Evolutionary conservation across 2,797 vertebrate genomes (phyloP).

Genomic region (Fistularia tabacaria): DNA sequence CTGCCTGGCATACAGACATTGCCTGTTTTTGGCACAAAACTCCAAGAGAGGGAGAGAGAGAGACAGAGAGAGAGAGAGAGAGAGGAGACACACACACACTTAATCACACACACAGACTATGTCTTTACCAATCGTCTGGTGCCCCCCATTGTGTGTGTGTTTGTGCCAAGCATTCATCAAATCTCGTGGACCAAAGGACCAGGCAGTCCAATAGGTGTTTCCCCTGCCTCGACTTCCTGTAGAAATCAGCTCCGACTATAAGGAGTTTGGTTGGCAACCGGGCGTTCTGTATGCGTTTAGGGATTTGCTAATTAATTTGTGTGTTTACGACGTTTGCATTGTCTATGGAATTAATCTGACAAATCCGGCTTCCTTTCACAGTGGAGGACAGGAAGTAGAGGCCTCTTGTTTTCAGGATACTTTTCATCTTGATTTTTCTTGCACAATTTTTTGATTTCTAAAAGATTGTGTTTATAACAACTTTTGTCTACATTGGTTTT

Average conservation of each 20-base stretch:
- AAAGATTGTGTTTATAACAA: no score
- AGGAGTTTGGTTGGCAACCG: conserved; percentile 54
- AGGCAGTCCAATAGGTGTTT: conserved; percentile 69
- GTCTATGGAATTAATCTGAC: conserved; percentile 38
- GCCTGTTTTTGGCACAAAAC: conserved; percentile 77
- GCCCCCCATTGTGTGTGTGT: conserved; percentile 57
- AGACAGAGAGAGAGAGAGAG: conserved; percentile 39
- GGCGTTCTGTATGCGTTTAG: conserved; percentile 31
- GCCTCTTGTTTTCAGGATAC: conserved; percentile 46
- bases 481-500: conserved; percentile 1
- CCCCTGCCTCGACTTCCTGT: conserved; percentile 58
- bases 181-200: conserved; percentile 65
- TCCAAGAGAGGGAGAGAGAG: conserved; percentile 53
- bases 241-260: conserved; percentile 49
- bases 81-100: conserved; percentile 36
- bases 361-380: conserved; percentile 30
- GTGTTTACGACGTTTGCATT: conserved; percentile 54
- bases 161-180: conserved; percentile 69
- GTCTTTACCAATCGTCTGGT: conserved; percentile 65
- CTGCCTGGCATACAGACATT: conserved; percentile 77
- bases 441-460: not conserved
- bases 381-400: conserved; percentile 30
- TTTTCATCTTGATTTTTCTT: conserved; percentile 15
- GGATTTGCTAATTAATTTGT: conserved; percentile 63
- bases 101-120: conserved; percentile 38